Base-by-base conservation (phyloP, 1,140 invertebrate genomes). In the Homarus americanus region DNA sequence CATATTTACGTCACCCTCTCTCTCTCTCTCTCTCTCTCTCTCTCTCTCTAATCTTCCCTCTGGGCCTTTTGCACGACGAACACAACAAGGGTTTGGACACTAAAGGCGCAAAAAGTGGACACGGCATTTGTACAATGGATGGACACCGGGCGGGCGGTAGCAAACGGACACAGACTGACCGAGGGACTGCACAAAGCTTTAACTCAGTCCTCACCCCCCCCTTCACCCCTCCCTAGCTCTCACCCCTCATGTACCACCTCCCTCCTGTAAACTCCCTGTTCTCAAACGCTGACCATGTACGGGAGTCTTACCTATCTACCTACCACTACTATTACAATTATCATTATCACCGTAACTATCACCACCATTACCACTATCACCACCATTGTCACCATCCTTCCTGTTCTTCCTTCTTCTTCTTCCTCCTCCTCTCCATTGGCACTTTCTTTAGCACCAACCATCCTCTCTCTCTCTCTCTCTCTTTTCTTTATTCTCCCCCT, bases 1-100 rank as follows among this genome's bases (percentile, higher is more conserved):
- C 86, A 88, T 88, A 88, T 88, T 88, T 88, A 88, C 86, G 86
- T 88, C 86, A 82, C 10, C 53, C 58, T n/a, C n/a, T n/a, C n/a
- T n/a, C n/a, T n/a, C n/a, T n/a, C n/a, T n/a, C n/a, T n/a, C n/a
- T n/a, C n/a, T n/a, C n/a, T n/a, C n/a, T n/a, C n/a, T n/a, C 78
- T 79, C n/a, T 34, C n/a, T 66, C 76, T 32, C 76, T 72, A 79
- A 79, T 79, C 76, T 72, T 24, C 76, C 44, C 75, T 32, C 78
- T 58, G 38, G 34, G 24, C 17, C 73, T 28, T 69, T 69, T 28
- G 63, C 63, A 28, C 28, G 63, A n/a, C 32, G 63, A n/a, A 69
- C 63, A 69, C 63, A 69, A 69, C 63, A 69, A 69, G 63, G 63
- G 63, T 15, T 49, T 15, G 44, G 44, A 49, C 44, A 49, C 44